Conservation (phyloP, 2,888 invertebrate genomes). For the Metellina segmentata region DNA sequence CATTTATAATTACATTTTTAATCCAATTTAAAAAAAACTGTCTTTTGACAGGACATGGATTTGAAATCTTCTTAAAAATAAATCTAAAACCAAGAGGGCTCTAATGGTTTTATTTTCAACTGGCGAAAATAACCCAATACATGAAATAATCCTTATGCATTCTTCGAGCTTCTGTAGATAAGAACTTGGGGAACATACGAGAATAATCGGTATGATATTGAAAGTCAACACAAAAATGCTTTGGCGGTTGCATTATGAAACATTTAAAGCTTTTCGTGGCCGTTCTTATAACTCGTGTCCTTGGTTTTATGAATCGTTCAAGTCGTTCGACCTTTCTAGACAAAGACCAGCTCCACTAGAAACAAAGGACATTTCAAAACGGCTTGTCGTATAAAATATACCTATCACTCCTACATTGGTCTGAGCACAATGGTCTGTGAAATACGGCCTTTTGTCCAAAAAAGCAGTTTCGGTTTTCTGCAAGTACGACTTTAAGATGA, state of each 20-base stretch:
- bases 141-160: too few species aligned
- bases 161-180: neutral
- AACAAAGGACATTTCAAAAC: constrained; percentile 24
- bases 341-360: neutral
- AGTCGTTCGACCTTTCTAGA: constrained; percentile 20
- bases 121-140: too few species aligned
- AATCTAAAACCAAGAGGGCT: too few species aligned
- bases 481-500: neutral
- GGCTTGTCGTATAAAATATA: constrained; percentile 9
- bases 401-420: neutral
- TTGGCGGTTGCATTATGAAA: constrained; percentile 20
- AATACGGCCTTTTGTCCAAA: constrained; percentile 31
- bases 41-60: too few species aligned
- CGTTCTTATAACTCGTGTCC: constrained; percentile 27
- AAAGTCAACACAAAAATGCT: neutral
- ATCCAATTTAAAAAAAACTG: too few species aligned
- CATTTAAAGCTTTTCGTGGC: constrained; percentile 17
- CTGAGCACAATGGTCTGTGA: constrained; percentile 15
- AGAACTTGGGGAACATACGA: neutral
- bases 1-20: too few species aligned
- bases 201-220: neutral
- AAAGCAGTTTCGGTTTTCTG: constrained; percentile 18
- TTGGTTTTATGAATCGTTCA: constrained; percentile 1
- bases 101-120: too few species aligned
- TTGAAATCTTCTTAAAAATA: too few species aligned